Evolutionary conservation across 2,888 invertebrate species (phyloP).

Genomic region (Alloscopus bannaensis): DNA sequence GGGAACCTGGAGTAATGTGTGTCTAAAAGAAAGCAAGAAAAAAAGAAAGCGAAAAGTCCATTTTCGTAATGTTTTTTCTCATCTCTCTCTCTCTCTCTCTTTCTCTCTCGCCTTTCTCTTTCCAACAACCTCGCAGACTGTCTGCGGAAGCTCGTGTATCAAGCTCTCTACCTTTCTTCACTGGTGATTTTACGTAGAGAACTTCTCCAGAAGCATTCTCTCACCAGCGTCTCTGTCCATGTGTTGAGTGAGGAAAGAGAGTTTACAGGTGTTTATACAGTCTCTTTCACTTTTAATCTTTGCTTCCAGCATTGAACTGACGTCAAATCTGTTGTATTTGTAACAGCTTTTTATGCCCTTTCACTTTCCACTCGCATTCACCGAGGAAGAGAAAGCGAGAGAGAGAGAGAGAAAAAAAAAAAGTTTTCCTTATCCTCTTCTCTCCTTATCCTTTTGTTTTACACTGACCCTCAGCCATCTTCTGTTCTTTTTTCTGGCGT

Average conservation of each 20-base stretch:
- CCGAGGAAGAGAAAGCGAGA: background rate
- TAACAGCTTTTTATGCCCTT: background rate
- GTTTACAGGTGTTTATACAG: constrained; percentile 51
- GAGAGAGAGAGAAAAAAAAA: no score
- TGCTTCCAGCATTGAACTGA: constrained; percentile 29
- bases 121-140: background rate
- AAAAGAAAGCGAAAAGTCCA: constrained; percentile 6
- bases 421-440: background rate
- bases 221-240: background rate
- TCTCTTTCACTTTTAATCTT: constrained; percentile 39
- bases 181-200: constrained; percentile 2
- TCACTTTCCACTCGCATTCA: background rate
- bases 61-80: constrained; percentile 15
- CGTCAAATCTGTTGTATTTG: constrained; percentile 24
- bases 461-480: constrained; percentile 29
- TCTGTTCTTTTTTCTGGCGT: constrained; percentile 3
- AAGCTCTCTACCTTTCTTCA: constrained; percentile 1
- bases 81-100: background rate
- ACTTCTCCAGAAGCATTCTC: background rate
- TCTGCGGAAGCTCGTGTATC: background rate
- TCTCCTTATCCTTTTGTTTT: background rate
- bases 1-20: constrained; percentile 9
- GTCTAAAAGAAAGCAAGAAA: background rate
- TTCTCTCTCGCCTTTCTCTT: background rate
- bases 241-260: constrained; percentile 9